Evolutionary conservation across 2,797 vertebrate species (phyloP), one percentile per base, ranked within the genome.

Genomic region (Oreochromis grahami): DNA sequence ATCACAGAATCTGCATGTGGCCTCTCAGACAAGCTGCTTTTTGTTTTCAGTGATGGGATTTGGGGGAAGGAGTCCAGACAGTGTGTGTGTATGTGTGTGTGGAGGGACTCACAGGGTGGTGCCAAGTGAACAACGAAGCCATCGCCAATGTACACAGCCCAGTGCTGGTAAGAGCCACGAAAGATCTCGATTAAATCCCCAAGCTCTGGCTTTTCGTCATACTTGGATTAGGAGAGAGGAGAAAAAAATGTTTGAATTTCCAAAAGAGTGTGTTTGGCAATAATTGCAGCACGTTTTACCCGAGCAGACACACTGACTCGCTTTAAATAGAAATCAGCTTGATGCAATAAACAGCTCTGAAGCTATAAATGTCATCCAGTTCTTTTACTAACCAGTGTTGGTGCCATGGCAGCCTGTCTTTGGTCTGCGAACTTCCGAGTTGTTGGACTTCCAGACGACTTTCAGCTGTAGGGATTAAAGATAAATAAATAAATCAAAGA

Each of bases 121-220:
- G 96, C 95, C 84, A 97, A 80, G 84, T 97, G 97, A 84, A 97
- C 92, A 24, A 97, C 88, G 1, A 72, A 95, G 51, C 95, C 96
- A 3, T 97, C 85, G 0, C 96, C 97, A 8, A 97, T 86, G 50
- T 97, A 97, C 38, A 97, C 83, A 5, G 93, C 97, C 97, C 97
- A 97, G 89, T 97, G 97, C 63, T 96, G 94, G 65, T 97, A 97
- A 5, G 78, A 32, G 3, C 93, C 88, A 8, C 96, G 91, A 76
- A 90, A 93, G 58, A 97, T 95, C 87, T 97, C 97, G 3, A 97
- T 96, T 84, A 97, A 79, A 87, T 97, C 97, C 3, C 97, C 97
- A 2, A 15, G 81, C 56, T 97, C 70, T 6, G 95, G 95, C 77
- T 96, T 96, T 55, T 84, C 43, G 2, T 96, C 93, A 84, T 90